These are phyloP conservation scores for Columba livia DNA, from an alignment of 2,113 vertebrate genomes.

Conservation along the genomic window DNA sequence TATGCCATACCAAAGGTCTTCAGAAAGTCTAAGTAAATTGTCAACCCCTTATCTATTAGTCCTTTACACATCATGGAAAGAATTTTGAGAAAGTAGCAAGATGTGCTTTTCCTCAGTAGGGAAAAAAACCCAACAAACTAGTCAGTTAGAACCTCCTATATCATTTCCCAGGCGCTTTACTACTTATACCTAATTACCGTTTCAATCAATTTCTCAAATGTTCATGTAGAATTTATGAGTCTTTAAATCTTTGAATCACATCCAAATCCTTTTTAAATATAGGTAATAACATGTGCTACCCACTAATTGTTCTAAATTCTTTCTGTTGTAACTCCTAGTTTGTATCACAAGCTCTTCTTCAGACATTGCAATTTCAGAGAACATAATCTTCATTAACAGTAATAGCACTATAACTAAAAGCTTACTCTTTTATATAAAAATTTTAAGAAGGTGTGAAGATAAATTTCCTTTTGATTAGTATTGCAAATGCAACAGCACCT, in stretches of 20 bases:
- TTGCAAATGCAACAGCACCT: background rate
- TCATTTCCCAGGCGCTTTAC: constrained; percentile 17
- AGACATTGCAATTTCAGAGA: background rate
- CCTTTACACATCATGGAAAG: background rate
- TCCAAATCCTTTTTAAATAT: constrained; percentile 32
- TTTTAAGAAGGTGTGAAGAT: background rate
- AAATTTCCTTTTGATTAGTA: background rate
- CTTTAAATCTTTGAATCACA: constrained; percentile 21
- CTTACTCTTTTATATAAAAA: background rate
- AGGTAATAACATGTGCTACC: constrained; percentile 17
- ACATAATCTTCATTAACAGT: background rate
- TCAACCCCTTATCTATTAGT: background rate
- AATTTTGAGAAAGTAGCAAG: background rate
- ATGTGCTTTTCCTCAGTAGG: background rate
- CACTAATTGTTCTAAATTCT: constrained; percentile 5
- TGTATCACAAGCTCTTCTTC: background rate
- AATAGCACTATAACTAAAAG: constrained; percentile 4
- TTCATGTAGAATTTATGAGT: constrained; percentile 16
- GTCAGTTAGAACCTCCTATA: background rate
- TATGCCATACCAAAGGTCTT: background rate
- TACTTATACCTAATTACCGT: constrained; percentile 23
- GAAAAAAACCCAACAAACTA: background rate
- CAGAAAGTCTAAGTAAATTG: background rate
- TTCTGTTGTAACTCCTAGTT: background rate
- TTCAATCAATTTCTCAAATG: constrained; percentile 46